A percentile compares a stretch with the other conserved stretches of the same genome.
Evolutionary conservation across 2,797 vertebrate species (phyloP).

Genomic region (Microhierax caerulescens): DNA sequence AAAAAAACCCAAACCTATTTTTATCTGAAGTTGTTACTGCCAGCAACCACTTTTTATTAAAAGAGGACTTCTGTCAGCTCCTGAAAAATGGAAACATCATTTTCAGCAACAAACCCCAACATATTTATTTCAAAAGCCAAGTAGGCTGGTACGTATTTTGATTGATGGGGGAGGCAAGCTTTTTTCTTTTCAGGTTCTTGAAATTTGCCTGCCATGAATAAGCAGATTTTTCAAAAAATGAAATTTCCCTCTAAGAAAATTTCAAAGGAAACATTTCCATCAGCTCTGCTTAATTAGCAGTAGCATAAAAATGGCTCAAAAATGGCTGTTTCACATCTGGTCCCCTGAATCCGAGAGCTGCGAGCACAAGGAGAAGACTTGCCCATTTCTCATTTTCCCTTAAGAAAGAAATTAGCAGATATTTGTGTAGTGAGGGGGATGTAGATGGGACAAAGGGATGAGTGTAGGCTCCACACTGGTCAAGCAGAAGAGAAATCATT

Average conservation of each 20-base stretch:
- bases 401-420: not conserved
- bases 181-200: slow-evolving; percentile 26
- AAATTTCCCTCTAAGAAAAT: slow-evolving; percentile 30
- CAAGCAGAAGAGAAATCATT: not conserved
- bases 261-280: slow-evolving; percentile 10
- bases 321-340: slow-evolving; percentile 16
- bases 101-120: slow-evolving; percentile 33
- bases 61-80: slow-evolving; percentile 21
- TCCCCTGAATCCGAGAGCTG: not conserved
- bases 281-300: not conserved
- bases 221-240: not conserved
- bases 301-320: not conserved
- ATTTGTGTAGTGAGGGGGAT: not conserved
- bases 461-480: not conserved
- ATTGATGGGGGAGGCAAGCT: not conserved
- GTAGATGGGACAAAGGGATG: not conserved
- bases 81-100: slow-evolving; percentile 32
- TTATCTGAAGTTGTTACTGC: slow-evolving; percentile 9
- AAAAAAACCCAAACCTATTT: not conserved
- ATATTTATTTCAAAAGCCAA: slow-evolving; percentile 37
- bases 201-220: slow-evolving; percentile 34
- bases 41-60: slow-evolving; percentile 23
- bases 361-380: not conserved
- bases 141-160: slow-evolving; percentile 11
- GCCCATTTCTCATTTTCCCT: not conserved